Evolutionary conservation across 2,888 invertebrate species (phyloP).

Genomic region (Pandemis heparana): DNA sequence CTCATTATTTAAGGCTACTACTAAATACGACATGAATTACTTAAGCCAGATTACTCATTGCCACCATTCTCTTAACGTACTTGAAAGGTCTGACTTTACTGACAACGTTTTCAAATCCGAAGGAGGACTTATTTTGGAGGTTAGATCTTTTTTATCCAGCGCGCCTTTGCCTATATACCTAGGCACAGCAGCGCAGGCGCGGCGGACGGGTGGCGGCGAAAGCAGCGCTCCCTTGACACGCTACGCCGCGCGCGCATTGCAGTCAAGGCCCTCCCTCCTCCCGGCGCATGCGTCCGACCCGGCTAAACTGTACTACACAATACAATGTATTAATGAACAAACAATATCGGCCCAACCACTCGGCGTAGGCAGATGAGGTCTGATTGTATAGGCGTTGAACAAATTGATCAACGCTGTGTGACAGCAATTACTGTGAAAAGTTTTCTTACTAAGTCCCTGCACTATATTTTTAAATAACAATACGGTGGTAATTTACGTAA

Average conservation of each 20-base stretch:
- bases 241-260: conserved; percentile 84
- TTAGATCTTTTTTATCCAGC: conserved; percentile 54
- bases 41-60: not conserved
- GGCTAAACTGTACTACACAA: conserved; percentile 49
- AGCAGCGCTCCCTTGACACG: conserved; percentile 85
- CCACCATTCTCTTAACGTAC: not conserved
- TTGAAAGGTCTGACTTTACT: not conserved
- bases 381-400: conserved; percentile 30
- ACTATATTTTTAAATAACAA: not conserved
- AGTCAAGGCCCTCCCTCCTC: conserved; percentile 73
- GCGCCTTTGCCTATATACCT: conserved; percentile 50
- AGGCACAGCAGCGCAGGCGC: conserved; percentile 67
- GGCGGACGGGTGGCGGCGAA: conserved; percentile 72
- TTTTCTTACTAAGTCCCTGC: not conserved
- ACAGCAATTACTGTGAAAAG: not conserved
- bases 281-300: conserved; percentile 62
- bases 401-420: conserved; percentile 13
- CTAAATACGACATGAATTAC: not conserved
- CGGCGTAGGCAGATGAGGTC: conserved; percentile 40
- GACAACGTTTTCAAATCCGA: conserved; percentile 6
- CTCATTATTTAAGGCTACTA: no score
- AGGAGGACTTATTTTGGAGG: conserved; percentile 46
- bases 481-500: not conserved
- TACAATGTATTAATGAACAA: conserved; percentile 62
- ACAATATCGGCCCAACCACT: conserved; percentile 56